Conservation (phyloP, 2,888 invertebrate species). For the Stomorhina lunata region DNA sequence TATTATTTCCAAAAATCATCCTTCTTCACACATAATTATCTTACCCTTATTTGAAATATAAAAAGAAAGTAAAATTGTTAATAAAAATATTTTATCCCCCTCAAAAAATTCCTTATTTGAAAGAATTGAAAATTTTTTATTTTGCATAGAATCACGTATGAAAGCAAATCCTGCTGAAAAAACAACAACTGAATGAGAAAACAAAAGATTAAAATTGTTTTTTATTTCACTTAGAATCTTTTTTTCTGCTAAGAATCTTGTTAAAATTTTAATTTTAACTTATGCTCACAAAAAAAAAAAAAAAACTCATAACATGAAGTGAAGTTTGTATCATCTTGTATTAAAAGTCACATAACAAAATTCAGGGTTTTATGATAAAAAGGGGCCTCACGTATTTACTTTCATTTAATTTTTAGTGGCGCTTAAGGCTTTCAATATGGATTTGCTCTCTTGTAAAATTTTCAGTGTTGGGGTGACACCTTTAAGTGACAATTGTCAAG, state of each 20-base stretch:
- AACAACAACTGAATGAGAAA: conserved; percentile 36
- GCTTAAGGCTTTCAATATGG: conserved; percentile 11
- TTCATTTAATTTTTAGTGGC: neutral
- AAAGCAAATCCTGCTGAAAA: conserved; percentile 9
- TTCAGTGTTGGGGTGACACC: conserved; percentile 46
- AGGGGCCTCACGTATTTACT: neutral
- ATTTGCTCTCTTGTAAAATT: neutral
- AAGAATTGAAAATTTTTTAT: neutral
- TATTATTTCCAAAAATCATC: conserved; percentile 11
- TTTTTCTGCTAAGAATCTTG: conserved; percentile 16
- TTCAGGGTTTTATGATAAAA: neutral
- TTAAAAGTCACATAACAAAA: conserved; percentile 22
- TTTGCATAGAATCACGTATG: conserved; percentile 20
- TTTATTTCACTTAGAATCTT: conserved; percentile 7
- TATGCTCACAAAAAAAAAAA: conserved; percentile 30
- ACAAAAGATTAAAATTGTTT: conserved; percentile 61
- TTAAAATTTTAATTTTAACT: conserved; percentile 58
- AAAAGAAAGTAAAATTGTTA: conserved; percentile 29
- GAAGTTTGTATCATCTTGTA: conserved; percentile 45
- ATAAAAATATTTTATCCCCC: conserved; percentile 27
- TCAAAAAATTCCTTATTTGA: neutral
- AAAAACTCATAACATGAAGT: neutral
- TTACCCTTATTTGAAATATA: conserved; percentile 47
- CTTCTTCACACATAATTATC: conserved; percentile 18
- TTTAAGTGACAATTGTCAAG: conserved; percentile 63